These are phyloP conservation scores for Discoglossus pictus DNA, from an alignment of 2,797 vertebrate genomes.

Conservation along the genomic window DNA sequence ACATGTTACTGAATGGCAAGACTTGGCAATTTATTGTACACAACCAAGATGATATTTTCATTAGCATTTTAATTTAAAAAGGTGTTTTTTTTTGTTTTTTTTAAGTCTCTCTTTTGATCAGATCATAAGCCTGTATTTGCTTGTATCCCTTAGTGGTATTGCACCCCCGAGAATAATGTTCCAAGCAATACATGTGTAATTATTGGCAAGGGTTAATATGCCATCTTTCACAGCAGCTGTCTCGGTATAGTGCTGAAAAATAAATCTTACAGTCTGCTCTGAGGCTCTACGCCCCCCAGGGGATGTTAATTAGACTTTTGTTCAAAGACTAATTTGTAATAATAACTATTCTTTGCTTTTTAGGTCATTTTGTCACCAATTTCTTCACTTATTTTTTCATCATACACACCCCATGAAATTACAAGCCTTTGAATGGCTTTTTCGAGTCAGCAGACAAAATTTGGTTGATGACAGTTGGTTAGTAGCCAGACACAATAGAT, in stretches of 20 bases:
- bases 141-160: no score
- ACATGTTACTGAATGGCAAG: no score
- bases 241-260: conserved; percentile 2
- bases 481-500: conserved; percentile 18
- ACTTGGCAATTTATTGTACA: no score
- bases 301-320: conserved; percentile 12
- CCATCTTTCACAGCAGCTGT: conserved; percentile 53
- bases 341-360: conserved; percentile 21
- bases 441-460: conserved; percentile 4
- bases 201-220: conserved; percentile 60
- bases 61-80: no score
- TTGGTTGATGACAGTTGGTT: conserved; percentile 28
- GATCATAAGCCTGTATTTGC: no score
- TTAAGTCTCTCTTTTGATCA: no score
- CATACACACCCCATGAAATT: conserved; percentile 13
- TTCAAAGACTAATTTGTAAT: conserved; percentile 23
- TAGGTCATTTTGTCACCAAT: conserved; percentile 11
- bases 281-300: background rate
- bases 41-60: no score
- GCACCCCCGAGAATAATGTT: no score
- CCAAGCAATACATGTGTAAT: no score
- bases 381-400: background rate
- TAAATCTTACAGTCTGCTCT: conserved; percentile 1
- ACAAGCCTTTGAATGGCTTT: background rate
- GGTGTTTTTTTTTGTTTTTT: no score